Percentiles rank a stretch among this genome's conserved stretches.
Conservation (phyloP, 2,797 vertebrate species). For the Centroberyx gerrardi region DNA sequence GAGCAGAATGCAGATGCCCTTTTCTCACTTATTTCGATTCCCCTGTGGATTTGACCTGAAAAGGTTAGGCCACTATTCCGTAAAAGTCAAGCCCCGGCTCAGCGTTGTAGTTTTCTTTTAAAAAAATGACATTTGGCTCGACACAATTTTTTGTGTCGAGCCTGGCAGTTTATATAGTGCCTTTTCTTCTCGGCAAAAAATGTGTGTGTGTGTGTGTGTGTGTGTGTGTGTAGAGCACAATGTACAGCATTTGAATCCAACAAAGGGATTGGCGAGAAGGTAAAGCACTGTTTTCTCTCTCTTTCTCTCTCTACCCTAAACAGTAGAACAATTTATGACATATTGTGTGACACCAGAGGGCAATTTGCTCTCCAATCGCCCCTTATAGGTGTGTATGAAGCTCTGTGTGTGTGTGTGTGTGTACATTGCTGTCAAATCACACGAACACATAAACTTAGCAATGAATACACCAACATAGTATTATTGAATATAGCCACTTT, state of each 20-base stretch:
- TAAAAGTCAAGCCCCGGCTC: slow-evolving; percentile 58
- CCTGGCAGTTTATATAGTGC: neutral
- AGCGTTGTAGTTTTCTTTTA: slow-evolving; percentile 46
- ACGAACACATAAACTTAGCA: too few relatives aligned
- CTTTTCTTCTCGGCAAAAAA: neutral
- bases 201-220: neutral
- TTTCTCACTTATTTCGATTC: slow-evolving; percentile 54
- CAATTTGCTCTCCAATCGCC: too few relatives aligned
- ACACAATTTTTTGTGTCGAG: slow-evolving; percentile 6
- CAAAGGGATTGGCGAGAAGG: neutral
- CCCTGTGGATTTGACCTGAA: slow-evolving; percentile 43
- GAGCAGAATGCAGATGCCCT: slow-evolving; percentile 54
- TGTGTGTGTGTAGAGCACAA: neutral
- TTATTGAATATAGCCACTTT: neutral
- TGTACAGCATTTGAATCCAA: neutral
- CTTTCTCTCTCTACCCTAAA: slow-evolving; percentile 16
- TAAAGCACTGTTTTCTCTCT: slow-evolving; percentile 7
- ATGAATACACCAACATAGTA: slow-evolving; percentile 5
- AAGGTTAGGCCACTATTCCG: slow-evolving; percentile 52
- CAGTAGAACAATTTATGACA: too few relatives aligned
- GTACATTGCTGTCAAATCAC: neutral
- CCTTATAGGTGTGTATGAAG: neutral
- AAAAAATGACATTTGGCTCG: slow-evolving; percentile 30
- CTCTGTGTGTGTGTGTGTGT: slow-evolving; percentile 9
- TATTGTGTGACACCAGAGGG: too few relatives aligned